These are phyloP conservation scores for Stegodyphus mimosarum DNA, from an alignment of 1,140 invertebrate genomes.

Conservation along the genomic window DNA sequence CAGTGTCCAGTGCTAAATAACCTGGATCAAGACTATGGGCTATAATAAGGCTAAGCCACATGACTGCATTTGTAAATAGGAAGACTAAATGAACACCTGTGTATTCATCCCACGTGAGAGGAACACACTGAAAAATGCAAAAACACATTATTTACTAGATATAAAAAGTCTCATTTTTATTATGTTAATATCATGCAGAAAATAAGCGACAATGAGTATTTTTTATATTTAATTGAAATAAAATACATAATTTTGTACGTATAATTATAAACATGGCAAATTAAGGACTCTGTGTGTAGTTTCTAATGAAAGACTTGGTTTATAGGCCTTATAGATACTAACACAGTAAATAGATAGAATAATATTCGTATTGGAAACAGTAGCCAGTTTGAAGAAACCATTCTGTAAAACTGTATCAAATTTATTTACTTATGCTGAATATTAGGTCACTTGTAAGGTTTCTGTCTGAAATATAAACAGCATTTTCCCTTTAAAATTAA, in stretches of 20 bases:
- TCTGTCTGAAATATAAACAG: too few relatives aligned
- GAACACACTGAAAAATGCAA: conserved; percentile 76
- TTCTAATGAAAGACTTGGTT: too few relatives aligned
- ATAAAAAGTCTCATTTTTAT: not conserved
- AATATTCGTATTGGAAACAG: too few relatives aligned
- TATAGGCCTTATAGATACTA: too few relatives aligned
- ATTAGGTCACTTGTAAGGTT: too few relatives aligned
- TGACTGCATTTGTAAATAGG: conserved; percentile 87
- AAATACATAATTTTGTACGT: not conserved
- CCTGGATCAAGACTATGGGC: conserved; percentile 89
- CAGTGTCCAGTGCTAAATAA: conserved; percentile 87
- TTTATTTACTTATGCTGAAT: too few relatives aligned
- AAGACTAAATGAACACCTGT: conserved; percentile 88
- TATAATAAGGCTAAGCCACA: conserved; percentile 93
- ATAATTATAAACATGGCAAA: too few relatives aligned
- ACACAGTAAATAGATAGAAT: too few relatives aligned
- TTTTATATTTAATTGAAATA: not conserved
- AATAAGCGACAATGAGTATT: not conserved
- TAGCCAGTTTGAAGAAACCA: too few relatives aligned
- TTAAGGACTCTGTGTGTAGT: too few relatives aligned
- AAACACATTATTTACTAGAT: not conserved
- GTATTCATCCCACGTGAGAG: conserved; percentile 89
- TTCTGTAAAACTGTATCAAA: too few relatives aligned
- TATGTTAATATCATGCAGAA: not conserved
- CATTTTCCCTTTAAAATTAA: too few relatives aligned